Evolutionary conservation across 37 sponge, comb jelly and placozoan genomes (phyloP).

Genomic region (Agelas oroides): DNA sequence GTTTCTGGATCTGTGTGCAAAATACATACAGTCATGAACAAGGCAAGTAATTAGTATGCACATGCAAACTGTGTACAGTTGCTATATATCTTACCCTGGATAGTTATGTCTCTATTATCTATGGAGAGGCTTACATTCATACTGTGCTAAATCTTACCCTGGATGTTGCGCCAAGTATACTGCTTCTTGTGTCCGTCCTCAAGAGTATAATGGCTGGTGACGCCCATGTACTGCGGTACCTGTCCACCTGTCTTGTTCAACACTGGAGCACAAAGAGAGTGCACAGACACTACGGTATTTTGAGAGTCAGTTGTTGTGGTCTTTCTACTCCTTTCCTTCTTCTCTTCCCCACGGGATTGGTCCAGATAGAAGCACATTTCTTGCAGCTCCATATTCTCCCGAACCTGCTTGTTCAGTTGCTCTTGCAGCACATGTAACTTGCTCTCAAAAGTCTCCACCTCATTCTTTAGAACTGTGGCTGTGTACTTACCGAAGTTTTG

Average conservation of each 20-base stretch:
- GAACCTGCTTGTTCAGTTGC: slow-evolving; percentile 17
- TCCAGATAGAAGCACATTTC: slow-evolving; percentile 68
- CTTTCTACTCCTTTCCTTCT: neutral
- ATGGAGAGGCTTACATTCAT: too few relatives aligned
- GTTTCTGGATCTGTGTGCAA: neutral
- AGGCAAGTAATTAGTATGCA: neutral
- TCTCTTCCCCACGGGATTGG: slow-evolving; percentile 11
- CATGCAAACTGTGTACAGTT: too few relatives aligned
- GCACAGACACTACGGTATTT: neutral
- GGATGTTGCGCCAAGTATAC: neutral
- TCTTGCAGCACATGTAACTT: slow-evolving; percentile 41
- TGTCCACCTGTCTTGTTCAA: slow-evolving; percentile 21
- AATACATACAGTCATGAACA: neutral
- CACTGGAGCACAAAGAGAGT: slow-evolving; percentile 13
- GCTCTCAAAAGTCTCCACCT: slow-evolving; percentile 30
- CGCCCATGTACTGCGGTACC: slow-evolving; percentile 5
- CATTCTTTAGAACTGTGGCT: slow-evolving; percentile 36
- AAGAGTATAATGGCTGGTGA: slow-evolving; percentile 21
- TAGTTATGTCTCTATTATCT: too few relatives aligned
- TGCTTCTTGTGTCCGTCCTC: slow-evolving; percentile 3
- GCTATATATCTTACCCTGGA: too few relatives aligned
- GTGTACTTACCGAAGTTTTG: slow-evolving; percentile 66
- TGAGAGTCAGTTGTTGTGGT: neutral
- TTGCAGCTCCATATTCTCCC: slow-evolving; percentile 54
- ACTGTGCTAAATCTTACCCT: neutral